Evolutionary conservation across 1,140 invertebrate genomes (phyloP).

Genomic region (Bradynema listronoti): DNA sequence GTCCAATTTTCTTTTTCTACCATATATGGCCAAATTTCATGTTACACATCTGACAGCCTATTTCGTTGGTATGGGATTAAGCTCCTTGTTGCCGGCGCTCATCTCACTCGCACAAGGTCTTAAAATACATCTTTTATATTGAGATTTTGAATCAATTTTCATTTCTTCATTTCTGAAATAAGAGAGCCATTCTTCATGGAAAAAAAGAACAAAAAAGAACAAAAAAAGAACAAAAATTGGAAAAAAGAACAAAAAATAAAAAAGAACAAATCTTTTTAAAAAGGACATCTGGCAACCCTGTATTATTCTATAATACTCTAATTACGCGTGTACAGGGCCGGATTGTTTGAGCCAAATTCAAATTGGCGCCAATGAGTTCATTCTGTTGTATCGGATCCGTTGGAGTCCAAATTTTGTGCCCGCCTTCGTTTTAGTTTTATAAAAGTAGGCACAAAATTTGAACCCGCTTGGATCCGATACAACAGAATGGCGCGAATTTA

Average conservation of each 20-base stretch:
- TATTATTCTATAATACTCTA: too few relatives aligned
- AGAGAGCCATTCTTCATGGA: neutral
- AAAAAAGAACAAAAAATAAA: neutral
- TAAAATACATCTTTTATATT: too few relatives aligned
- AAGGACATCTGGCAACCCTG: neutral
- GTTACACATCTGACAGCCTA: constrained; percentile 67
- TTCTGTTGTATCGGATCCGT: too few relatives aligned
- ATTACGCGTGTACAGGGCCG: too few relatives aligned
- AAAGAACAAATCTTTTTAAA: neutral
- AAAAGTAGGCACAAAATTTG: too few relatives aligned
- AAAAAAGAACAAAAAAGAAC: too few relatives aligned
- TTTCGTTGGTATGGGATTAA: constrained; percentile 71
- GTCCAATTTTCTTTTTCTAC: constrained; percentile 79
- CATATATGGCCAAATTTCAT: constrained; percentile 76
- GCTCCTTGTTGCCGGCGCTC: constrained; percentile 77
- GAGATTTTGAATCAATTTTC: neutral
- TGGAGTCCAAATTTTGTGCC: too few relatives aligned
- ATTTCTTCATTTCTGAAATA: neutral
- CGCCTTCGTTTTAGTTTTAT: too few relatives aligned
- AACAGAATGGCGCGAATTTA: too few relatives aligned
- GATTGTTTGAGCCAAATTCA: too few relatives aligned
- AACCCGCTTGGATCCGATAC: too few relatives aligned
- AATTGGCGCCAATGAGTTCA: too few relatives aligned
- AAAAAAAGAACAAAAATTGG: neutral
- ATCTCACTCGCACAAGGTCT: constrained; percentile 74